A percentile compares a stretch with the other conserved stretches of the same genome.
Conservation (phyloP, 2,888 invertebrate genomes). For the Heliconius charithonia region DNA sequence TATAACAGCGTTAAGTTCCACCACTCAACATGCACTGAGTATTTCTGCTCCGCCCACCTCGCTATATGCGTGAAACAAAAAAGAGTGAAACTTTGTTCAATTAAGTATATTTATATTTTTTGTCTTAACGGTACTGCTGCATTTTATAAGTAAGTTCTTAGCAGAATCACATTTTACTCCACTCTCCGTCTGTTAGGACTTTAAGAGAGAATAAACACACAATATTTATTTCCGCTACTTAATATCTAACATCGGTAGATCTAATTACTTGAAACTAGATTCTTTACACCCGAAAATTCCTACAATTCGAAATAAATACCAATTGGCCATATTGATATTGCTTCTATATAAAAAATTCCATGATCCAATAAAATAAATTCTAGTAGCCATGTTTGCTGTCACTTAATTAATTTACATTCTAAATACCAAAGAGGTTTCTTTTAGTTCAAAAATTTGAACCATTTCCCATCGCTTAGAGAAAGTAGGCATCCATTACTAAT, state of each 20-base stretch:
- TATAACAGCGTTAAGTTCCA: too few relatives aligned
- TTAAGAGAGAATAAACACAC: neutral
- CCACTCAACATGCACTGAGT: too few relatives aligned
- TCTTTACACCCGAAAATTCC: neutral
- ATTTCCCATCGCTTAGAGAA: conserved; percentile 16
- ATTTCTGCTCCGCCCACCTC: too few relatives aligned
- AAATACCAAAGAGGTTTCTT: conserved; percentile 4
- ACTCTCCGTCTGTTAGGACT: too few relatives aligned
- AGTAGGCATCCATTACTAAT: conserved; percentile 12
- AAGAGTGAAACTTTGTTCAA: too few relatives aligned
- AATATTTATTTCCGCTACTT: neutral
- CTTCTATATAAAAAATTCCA: neutral
- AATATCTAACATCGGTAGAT: neutral
- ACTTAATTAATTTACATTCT: conserved; percentile 10
- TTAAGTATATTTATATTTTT: too few relatives aligned
- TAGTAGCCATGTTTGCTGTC: neutral
- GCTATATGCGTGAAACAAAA: too few relatives aligned
- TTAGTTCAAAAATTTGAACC: neutral
- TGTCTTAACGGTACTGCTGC: too few relatives aligned
- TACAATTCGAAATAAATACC: neutral
- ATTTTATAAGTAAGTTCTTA: too few relatives aligned
- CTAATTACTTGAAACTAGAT: neutral
- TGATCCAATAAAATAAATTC: conserved; percentile 1
- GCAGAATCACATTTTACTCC: too few relatives aligned
- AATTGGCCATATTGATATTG: neutral